Evolutionary conservation across 2,797 vertebrate species (phyloP).

Genomic region (Carcharodon carcharias): DNA sequence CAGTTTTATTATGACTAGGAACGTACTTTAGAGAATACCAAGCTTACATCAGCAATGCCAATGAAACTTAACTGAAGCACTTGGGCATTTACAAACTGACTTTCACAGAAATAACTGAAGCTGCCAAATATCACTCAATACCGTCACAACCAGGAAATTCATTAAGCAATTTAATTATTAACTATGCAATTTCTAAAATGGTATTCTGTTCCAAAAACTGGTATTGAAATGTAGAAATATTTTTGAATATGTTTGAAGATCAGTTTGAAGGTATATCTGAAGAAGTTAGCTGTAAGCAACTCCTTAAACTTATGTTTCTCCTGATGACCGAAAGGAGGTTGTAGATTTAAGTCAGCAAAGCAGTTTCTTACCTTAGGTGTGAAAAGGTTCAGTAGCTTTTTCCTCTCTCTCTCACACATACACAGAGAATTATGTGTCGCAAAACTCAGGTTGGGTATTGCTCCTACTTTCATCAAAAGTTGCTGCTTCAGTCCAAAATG

Average conservation of each 20-base stretch:
- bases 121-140: background rate
- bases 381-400: background rate
- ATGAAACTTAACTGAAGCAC: background rate
- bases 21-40: background rate
- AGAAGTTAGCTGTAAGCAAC: background rate
- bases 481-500: too few species aligned
- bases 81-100: background rate
- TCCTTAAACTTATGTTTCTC: background rate
- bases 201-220: background rate
- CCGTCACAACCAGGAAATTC: background rate
- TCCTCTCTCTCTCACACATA: background rate
- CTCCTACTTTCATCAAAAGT: too few species aligned
- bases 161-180: background rate
- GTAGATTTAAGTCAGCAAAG: background rate
- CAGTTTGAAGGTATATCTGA: background rate
- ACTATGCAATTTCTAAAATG: background rate
- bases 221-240: background rate
- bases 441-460: too few species aligned
- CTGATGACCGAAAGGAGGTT: background rate
- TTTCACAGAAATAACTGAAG: background rate
- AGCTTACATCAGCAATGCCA: background rate
- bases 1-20: background rate
- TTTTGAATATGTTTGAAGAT: background rate
- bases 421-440: too few species aligned
- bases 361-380: background rate